Percentiles rank a stretch among this genome's conserved stretches.
phyloP scores from a whole-genome alignment of 1,140 invertebrate genomes.

The Meloidogyne hapla region DNA sequence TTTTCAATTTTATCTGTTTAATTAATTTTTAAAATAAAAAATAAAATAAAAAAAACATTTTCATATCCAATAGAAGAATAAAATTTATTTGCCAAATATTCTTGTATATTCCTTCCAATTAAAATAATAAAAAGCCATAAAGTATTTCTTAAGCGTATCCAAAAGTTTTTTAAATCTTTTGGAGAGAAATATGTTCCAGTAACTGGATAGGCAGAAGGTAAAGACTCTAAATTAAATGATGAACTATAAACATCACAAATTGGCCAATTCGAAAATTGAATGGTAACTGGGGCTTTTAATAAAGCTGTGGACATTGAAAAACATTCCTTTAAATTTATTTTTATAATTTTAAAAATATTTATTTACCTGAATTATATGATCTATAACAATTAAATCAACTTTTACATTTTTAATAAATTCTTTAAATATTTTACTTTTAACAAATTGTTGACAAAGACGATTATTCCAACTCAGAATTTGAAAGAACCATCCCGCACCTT shows the following conservation, averaged over 20 bases:
- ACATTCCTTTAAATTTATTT: conserved; percentile 46
- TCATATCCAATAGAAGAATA: conserved; percentile 44
- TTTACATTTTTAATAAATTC: conserved; percentile 28
- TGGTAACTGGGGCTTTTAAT: conserved; percentile 47
- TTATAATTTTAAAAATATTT: neutral
- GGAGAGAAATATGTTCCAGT: conserved; percentile 49
- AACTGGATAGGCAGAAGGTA: conserved; percentile 46
- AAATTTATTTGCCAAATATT: conserved; percentile 37
- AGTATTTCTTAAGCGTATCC: conserved; percentile 41
- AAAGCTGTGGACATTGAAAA: conserved; percentile 46
- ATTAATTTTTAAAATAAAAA: conserved; percentile 16
- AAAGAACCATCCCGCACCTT: conserved; percentile 40
- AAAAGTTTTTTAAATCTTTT: conserved; percentile 17
- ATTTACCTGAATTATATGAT: conserved; percentile 55
- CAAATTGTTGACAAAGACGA: conserved; percentile 41
- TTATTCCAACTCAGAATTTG: conserved; percentile 43
- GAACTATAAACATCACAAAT: conserved; percentile 57
- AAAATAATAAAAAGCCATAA: conserved; percentile 50
- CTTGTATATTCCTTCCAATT: conserved; percentile 45
- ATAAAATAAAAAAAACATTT: conserved; percentile 27
- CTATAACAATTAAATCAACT: conserved; percentile 51
- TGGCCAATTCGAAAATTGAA: conserved; percentile 61
- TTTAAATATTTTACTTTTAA: conserved; percentile 37
- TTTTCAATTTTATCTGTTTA: conserved; percentile 46
- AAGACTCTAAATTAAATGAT: conserved; percentile 53